phyloP scores from a whole-genome alignment of 37 sponge, comb jelly and placozoan species.

The Crambe crambe region DNA sequence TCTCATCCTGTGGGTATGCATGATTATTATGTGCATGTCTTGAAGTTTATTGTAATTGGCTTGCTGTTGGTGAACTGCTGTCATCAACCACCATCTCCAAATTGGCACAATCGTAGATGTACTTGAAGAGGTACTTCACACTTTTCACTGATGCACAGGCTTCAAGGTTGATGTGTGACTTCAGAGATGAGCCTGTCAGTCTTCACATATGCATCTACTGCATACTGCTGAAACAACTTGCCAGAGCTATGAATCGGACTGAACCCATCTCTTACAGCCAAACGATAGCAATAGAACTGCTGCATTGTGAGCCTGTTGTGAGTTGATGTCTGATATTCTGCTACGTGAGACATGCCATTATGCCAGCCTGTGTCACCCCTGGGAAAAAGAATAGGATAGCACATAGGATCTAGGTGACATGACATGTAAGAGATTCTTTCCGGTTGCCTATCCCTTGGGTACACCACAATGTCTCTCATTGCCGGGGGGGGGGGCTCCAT shows the following conservation, averaged over 20 bases:
- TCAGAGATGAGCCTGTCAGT: no score
- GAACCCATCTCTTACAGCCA: neutral
- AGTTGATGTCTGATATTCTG: neutral
- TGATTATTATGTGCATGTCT: neutral
- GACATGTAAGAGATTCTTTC: neutral
- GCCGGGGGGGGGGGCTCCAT: neutral
- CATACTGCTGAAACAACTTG: neutral
- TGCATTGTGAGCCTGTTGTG: neutral
- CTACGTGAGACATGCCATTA: neutral
- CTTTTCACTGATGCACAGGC: no score
- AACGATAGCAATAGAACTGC: neutral
- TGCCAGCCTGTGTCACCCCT: slow-evolving; percentile 2
- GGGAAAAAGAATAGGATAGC: slow-evolving; percentile 4
- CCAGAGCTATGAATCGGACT: neutral
- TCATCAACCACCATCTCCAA: neutral
- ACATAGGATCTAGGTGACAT: slow-evolving; percentile 1
- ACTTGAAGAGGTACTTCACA: slow-evolving; percentile 11
- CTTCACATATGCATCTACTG: neutral
- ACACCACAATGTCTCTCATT: neutral
- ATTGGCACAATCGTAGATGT: neutral
- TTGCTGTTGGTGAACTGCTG: no score
- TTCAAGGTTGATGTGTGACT: neutral
- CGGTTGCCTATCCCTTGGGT: neutral
- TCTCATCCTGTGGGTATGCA: neutral
- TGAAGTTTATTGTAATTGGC: neutral